A percentile compares a stretch with the other conserved stretches of the same genome.
Evolutionary conservation across 1,140 invertebrate species (phyloP).

Genomic region (Orchestia grillus): DNA sequence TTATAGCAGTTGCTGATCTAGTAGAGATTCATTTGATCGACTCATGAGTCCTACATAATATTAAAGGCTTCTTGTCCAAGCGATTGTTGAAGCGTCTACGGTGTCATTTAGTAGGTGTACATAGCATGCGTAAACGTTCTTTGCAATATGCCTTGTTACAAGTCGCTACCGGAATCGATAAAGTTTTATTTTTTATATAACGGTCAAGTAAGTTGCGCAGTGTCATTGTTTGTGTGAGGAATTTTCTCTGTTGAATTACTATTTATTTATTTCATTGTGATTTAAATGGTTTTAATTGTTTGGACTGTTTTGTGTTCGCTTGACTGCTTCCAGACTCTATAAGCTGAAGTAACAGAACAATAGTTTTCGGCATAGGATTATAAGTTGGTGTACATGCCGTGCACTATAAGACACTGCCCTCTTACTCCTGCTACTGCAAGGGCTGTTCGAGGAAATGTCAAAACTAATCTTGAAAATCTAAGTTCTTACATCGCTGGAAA

Average conservation of each 20-base stretch:
- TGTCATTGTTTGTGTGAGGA: neutral
- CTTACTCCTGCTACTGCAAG: too few species aligned
- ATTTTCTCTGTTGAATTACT: neutral
- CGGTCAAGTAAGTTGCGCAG: neutral
- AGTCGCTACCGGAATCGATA: neutral
- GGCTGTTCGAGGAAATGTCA: too few species aligned
- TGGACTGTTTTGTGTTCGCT: neutral
- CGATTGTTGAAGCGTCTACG: neutral
- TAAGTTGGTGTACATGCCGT: too few species aligned
- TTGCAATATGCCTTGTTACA: neutral
- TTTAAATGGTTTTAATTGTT: neutral
- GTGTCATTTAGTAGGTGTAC: neutral
- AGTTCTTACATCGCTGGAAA: neutral
- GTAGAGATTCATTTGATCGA: neutral
- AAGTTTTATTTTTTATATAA: neutral
- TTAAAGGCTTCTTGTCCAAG: too few species aligned
- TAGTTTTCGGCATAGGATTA: neutral
- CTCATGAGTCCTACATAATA: neutral
- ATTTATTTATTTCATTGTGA: neutral
- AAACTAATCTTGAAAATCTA: neutral
- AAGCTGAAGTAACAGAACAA: neutral
- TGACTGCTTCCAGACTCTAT: neutral
- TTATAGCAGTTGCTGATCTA: neutral
- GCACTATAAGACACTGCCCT: too few species aligned
- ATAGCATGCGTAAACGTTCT: neutral